A percentile compares a stretch with the other conserved stretches of the same genome.
phyloP scores from a whole-genome alignment of 2,888 invertebrate genomes.

The Lordiphosa andalusiaca region DNA sequence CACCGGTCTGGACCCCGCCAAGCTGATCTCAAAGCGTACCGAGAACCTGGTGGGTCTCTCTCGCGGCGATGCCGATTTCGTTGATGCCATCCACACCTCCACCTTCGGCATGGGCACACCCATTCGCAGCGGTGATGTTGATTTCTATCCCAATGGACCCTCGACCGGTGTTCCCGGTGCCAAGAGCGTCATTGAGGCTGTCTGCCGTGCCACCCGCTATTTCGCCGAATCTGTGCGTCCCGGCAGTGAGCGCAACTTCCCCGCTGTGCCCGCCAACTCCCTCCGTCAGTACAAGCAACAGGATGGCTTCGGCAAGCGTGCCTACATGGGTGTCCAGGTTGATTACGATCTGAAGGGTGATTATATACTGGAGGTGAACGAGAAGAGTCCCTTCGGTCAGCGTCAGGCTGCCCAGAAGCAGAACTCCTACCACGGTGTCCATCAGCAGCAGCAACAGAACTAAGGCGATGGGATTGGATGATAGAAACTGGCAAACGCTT shows the following conservation, averaged over 20 bases:
- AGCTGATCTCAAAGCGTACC: conserved; percentile 55
- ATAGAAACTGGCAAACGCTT: no score
- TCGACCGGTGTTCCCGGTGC: conserved; percentile 68
- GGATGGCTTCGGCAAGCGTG: conserved; percentile 68
- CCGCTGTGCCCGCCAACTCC: conserved; percentile 76
- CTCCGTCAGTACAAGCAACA: conserved; percentile 70
- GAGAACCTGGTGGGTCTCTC: conserved; percentile 66
- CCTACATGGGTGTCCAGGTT: conserved; percentile 76
- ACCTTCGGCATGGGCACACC: conserved; percentile 66
- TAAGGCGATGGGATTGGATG: neutral
- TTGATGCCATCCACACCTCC: conserved; percentile 78
- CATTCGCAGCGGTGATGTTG: conserved; percentile 71
- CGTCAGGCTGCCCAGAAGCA: conserved; percentile 66
- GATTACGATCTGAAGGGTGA: conserved; percentile 73
- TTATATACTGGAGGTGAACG: conserved; percentile 76
- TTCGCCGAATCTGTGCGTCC: conserved; percentile 79
- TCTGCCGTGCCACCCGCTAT: conserved; percentile 73
- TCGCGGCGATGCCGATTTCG: conserved; percentile 78
- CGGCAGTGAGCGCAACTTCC: conserved; percentile 77
- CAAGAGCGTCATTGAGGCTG: conserved; percentile 73
- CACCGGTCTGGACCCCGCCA: conserved; percentile 78
- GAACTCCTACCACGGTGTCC: conserved; percentile 58
- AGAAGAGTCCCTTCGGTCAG: conserved; percentile 75
- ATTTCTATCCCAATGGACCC: conserved; percentile 79
- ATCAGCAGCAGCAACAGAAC: conserved; percentile 13